Evolutionary conservation across 2,888 invertebrate genomes (phyloP).

Genomic region (Cantharis flavilabris): DNA sequence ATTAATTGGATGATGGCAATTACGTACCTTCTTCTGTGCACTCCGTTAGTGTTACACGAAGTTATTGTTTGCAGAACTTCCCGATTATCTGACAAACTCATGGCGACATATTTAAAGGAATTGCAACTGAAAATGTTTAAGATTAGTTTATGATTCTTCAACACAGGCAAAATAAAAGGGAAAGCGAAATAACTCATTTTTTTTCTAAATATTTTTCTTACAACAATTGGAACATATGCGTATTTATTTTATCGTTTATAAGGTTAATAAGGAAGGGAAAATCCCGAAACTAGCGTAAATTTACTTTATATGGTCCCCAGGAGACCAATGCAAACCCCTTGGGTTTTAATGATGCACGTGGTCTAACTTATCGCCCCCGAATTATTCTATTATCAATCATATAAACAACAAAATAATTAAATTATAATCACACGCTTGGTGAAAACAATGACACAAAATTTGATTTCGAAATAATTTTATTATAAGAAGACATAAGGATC

Average conservation of each 20-base stretch:
- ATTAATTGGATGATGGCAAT: too few relatives aligned
- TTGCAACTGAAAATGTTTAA: not conserved
- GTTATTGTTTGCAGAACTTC: conserved; percentile 54
- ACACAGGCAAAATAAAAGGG: not conserved
- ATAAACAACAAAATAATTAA: conserved; percentile 48
- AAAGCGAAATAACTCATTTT: not conserved
- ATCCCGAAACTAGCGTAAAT: conserved; percentile 28
- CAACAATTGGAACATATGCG: conserved; percentile 20
- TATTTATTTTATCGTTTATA: conserved; percentile 35
- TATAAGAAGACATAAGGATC: not conserved
- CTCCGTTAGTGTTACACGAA: conserved; percentile 43
- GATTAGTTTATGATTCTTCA: not conserved
- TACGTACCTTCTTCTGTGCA: conserved; percentile 32
- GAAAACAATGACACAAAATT: conserved; percentile 11
- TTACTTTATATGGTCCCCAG: conserved; percentile 28
- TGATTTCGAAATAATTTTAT: not conserved
- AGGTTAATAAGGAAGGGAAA: conserved; percentile 27
- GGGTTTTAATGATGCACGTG: conserved; percentile 42
- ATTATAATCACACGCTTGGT: conserved; percentile 42
- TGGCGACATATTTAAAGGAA: conserved; percentile 21
- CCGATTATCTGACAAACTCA: conserved; percentile 46
- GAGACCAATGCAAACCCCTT: conserved; percentile 31
- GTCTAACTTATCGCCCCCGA: conserved; percentile 45
- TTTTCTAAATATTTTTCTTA: not conserved
- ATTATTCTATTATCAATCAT: conserved; percentile 52